These are phyloP conservation scores for Cylindroiulus punctatus DNA, from an alignment of 2,888 invertebrate species.

Conservation along the genomic window DNA sequence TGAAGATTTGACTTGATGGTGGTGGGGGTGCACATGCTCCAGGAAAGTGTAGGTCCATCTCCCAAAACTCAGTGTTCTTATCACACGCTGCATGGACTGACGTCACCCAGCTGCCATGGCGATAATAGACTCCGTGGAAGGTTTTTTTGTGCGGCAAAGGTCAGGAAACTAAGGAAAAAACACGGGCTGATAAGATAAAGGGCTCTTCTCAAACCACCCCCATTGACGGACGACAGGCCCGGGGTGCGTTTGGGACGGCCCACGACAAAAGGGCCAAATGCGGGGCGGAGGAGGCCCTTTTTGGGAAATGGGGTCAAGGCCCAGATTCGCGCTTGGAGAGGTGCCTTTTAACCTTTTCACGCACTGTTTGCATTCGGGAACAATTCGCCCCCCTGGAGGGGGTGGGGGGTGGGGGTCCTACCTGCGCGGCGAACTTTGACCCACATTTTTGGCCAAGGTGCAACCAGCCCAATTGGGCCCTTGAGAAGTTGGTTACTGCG, in stretches of 20 bases:
- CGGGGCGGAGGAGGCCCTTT: background rate
- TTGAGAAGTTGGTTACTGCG: too few species aligned
- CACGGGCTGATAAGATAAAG: background rate
- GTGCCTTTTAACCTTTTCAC: background rate
- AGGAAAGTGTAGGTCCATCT: too few species aligned
- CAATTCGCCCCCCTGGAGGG: background rate
- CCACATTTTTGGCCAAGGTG: background rate
- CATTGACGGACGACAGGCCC: too few species aligned
- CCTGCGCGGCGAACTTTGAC: background rate
- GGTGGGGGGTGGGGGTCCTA: background rate
- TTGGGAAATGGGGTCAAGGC: conserved; percentile 19
- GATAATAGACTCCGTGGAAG: too few species aligned
- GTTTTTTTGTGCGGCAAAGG: background rate
- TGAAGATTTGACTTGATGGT: background rate
- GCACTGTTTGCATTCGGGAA: background rate
- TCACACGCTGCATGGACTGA: background rate
- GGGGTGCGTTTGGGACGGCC: background rate
- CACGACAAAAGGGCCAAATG: background rate
- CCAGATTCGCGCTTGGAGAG: background rate
- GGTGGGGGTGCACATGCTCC: background rate
- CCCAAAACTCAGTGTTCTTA: background rate
- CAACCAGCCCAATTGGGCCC: background rate
- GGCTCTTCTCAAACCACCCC: background rate
- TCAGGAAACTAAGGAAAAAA: background rate
- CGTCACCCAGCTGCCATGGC: background rate